Evolutionary conservation across 2,797 vertebrate species (phyloP).

Genomic region (Macropodus opercularis): DNA sequence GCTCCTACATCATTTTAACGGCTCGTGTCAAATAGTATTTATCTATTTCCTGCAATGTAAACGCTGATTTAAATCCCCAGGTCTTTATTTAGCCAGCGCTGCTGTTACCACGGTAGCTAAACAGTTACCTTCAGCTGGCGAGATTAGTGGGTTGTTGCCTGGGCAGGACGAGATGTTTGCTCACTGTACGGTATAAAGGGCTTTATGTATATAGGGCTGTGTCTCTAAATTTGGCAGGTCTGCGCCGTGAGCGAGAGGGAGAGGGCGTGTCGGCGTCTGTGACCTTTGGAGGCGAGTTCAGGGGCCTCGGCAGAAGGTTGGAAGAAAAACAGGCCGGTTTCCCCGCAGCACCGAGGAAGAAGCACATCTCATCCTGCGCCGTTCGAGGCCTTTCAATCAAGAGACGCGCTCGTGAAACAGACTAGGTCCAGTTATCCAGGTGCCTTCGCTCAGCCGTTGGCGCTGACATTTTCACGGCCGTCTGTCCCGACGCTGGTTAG

Average conservation of each 20-base stretch:
- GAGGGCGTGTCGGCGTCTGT: constrained; percentile 52
- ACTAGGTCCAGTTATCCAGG: background rate
- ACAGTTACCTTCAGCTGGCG: constrained; percentile 50
- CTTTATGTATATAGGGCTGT: constrained; percentile 63
- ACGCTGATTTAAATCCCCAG: constrained; percentile 49
- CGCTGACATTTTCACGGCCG: constrained; percentile 33
- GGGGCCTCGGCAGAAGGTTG: constrained; percentile 1
- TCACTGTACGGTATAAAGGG: constrained; percentile 38
- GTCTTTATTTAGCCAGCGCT: constrained; percentile 41
- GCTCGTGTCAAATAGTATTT: constrained; percentile 45
- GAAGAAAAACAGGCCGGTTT: background rate
- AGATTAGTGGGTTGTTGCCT: constrained; percentile 71
- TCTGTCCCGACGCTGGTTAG: constrained; percentile 36
- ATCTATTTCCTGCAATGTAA: constrained; percentile 58
- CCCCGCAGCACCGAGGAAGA: background rate
- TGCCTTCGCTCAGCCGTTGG: constrained; percentile 21
- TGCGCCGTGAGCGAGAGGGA: constrained; percentile 42
- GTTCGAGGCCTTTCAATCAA: background rate
- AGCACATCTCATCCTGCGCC: background rate
- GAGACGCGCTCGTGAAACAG: background rate
- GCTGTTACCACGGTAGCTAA: constrained; percentile 57
- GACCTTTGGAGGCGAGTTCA: constrained; percentile 64
- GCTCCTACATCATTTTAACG: constrained; percentile 37
- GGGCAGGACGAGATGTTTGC: constrained; percentile 59
- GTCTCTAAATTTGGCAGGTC: constrained; percentile 68